Conservation (phyloP, 2,113 vertebrate genomes). For the Macaca fascicularis region T2T-MFA8v1.1 NC_088387.1:69479001-69479500, state of each 20-base stretch:
- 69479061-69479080: slow-evolving; percentile 2
- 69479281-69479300: background rate
- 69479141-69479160: background rate
- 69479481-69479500: background rate
- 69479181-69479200: background rate
- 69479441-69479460: slow-evolving; percentile 7
- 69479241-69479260: background rate
- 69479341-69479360: background rate
- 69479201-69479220: background rate
- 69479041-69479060: background rate
- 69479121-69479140: background rate
- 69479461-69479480: background rate
- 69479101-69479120: background rate
- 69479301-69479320: background rate
- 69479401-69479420: background rate
- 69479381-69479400: background rate
- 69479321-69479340: background rate
- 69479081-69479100: background rate
- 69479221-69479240: background rate
- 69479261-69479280: background rate
- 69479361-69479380: background rate
- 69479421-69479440: background rate
- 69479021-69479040: background rate
- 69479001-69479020: background rate
- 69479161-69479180: background rate